Base-by-base conservation (phyloP, 2,888 invertebrate species). In the Aporophyla nigra region DNA sequence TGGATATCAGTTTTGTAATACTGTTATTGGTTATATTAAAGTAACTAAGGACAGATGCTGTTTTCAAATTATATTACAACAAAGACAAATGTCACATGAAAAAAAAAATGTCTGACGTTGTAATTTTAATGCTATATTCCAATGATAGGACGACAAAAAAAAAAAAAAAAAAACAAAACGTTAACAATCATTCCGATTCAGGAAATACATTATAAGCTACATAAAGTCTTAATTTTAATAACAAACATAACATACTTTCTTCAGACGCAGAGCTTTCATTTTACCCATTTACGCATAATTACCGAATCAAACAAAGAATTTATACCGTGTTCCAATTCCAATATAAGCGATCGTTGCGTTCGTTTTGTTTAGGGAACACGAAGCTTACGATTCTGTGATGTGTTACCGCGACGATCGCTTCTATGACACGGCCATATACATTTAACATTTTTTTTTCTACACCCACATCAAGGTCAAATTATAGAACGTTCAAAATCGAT, bases 141-240 rank as follows among this genome's bases (percentile, higher is more conserved):
- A 40, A 51, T 19, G 21, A 10, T 9, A 33, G 5, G 3, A 49
- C 3, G n/a, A 58, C 0, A 58, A 58, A 63, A 27, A 56, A n/a
- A 63, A 75, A 27, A 43, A 72, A 58, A 58, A 63, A 27, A 56
- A n/a, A 63, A 75, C 40, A 43, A 72, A 74, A 63, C n/a, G 4
- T 51, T 10, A 58, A 58, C 51, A 76, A 43, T 6, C 51, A 58
- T 65, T 24, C 16, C 14, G 1, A 1, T 40, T 9, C 16, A 24
- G n/a, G 16, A 74, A 5, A 54, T 40, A 43, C 16, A 56, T 24
- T 62, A 46, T 46, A 46, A 10, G 43, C 43, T 46, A 1, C 21
- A 40, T 40, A n/a, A 62, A 12, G 27, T 16, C 33, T 27, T 33
- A 5, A 46, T 72, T 56, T 49, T 24, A 40, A 49, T 19, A 49